A percentile compares a stretch with the other conserved stretches of the same genome.
phyloP scores from a whole-genome alignment of 2,888 invertebrate species.

The Perizoma flavofasciatum region DNA sequence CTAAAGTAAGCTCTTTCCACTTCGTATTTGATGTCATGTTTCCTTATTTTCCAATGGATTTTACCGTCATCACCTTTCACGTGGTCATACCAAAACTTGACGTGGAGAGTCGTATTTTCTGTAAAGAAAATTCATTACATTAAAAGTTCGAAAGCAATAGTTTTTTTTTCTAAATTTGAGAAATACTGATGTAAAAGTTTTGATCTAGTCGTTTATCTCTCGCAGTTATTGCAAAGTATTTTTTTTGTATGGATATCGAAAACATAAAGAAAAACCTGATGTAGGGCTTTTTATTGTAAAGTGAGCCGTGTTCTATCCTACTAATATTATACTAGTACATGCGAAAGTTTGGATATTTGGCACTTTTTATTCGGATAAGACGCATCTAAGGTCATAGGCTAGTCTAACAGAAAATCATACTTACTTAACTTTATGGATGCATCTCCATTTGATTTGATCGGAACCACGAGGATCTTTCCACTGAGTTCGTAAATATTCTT shows the following conservation, averaged over 20 bases:
- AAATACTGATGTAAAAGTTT: no score
- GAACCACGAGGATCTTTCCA: constrained; percentile 58
- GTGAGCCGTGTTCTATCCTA: no score
- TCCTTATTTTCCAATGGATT: constrained; percentile 65
- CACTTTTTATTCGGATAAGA: no score
- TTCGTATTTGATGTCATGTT: constrained; percentile 66
- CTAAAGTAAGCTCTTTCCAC: constrained; percentile 62
- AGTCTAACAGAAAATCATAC: constrained; percentile 33
- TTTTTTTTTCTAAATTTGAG: no score
- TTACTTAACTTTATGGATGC: constrained; percentile 63
- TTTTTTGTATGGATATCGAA: no score
- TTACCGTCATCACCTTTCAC: constrained; percentile 57
- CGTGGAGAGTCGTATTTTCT: constrained; percentile 63
- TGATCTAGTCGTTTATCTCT: no score
- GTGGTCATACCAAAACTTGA: constrained; percentile 66
- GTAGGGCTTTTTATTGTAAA: no score
- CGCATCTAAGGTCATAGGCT: no score
- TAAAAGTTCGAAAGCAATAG: no score
- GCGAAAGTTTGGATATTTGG: neutral
- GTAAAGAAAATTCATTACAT: constrained; percentile 5
- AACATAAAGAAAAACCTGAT: no score
- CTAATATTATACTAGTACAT: no score
- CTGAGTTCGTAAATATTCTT: constrained; percentile 63
- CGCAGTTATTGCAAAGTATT: no score
- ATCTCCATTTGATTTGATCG: constrained; percentile 62